phyloP scores from a whole-genome alignment of 2,113 vertebrate genomes.

The Diglossa brunneiventris region DNA sequence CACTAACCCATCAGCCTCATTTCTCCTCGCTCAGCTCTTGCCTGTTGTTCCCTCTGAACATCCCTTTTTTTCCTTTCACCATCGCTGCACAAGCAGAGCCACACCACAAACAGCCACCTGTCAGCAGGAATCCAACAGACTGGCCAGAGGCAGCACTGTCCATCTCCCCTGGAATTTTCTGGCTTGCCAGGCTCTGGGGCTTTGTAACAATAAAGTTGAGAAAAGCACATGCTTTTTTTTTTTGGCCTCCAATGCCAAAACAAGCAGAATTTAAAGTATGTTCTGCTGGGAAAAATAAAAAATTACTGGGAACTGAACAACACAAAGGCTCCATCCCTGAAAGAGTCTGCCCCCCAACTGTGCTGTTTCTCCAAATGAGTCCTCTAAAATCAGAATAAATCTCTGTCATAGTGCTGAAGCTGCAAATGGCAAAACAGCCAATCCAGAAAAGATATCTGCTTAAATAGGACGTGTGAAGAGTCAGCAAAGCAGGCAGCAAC shows the following conservation, averaged over 20 bases:
- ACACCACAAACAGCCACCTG: not conserved
- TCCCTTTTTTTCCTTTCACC: not conserved
- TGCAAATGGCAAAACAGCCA: not conserved
- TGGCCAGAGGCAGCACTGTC: not conserved
- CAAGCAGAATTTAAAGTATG: not conserved
- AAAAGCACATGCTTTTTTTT: not conserved
- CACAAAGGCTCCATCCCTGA: not conserved
- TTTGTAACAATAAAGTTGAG: not conserved
- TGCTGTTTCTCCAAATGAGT: not conserved
- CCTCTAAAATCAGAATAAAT: not conserved
- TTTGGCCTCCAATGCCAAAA: not conserved
- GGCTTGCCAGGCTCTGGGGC: not conserved
- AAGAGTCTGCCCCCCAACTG: not conserved
- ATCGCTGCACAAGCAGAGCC: not conserved
- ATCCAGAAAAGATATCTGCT: not conserved
- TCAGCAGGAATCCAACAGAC: not conserved
- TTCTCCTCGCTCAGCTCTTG: not conserved
- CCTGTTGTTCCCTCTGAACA: not conserved
- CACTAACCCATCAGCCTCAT: not conserved
- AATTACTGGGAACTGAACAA: not conserved
- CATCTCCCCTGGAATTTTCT: not conserved
- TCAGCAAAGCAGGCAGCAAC: not conserved
- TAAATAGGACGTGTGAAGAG: not conserved
- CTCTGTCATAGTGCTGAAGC: not conserved
- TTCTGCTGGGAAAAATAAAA: not conserved